These are phyloP conservation scores for Drosophila subquinaria DNA, from an alignment of 2,888 invertebrate genomes.

Conservation along the genomic window DNA sequence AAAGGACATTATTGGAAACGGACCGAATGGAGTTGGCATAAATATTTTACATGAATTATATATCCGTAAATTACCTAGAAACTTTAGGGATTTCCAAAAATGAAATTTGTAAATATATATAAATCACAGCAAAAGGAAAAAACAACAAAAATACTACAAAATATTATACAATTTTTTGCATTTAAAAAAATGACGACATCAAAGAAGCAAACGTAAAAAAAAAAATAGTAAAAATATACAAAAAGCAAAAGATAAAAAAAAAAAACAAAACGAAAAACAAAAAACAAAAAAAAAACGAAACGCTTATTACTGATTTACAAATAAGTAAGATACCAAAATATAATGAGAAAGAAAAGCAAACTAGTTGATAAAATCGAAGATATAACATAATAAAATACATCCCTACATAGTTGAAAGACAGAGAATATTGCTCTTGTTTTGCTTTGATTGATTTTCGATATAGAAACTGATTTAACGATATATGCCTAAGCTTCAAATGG, in stretches of 20 bases:
- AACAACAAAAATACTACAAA: conserved; percentile 32
- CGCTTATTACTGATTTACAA: conserved; percentile 77
- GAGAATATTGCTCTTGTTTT: conserved; percentile 41
- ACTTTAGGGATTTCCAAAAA: conserved; percentile 50
- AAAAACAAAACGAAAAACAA: conserved; percentile 17
- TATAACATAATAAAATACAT: conserved; percentile 5
- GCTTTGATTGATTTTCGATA: conserved; percentile 48
- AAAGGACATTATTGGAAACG: conserved; percentile 32
- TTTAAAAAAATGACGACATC: conserved; percentile 57
- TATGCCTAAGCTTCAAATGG: conserved; percentile 40
- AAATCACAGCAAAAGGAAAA: conserved; percentile 26
- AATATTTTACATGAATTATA: conserved; percentile 34
- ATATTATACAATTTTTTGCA: conserved; percentile 72
- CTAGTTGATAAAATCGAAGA: conserved; percentile 43
- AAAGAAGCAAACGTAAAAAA: conserved; percentile 51
- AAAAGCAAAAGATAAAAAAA: conserved; percentile 38
- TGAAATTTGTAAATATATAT: conserved; percentile 57
- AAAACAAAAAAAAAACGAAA: conserved; percentile 62
- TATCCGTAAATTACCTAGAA: conserved; percentile 32
- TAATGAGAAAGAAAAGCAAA: conserved; percentile 36
- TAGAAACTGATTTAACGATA: conserved; percentile 42
- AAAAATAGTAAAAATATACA: conserved; percentile 74
- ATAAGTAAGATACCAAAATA: conserved; percentile 61
- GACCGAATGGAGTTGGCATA: conserved; percentile 8
- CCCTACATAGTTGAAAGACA: conserved; percentile 19